These are phyloP conservation scores for Sigmodon hispidus DNA, from an alignment of 2,113 vertebrate species.

Conservation along the genomic window DNA sequence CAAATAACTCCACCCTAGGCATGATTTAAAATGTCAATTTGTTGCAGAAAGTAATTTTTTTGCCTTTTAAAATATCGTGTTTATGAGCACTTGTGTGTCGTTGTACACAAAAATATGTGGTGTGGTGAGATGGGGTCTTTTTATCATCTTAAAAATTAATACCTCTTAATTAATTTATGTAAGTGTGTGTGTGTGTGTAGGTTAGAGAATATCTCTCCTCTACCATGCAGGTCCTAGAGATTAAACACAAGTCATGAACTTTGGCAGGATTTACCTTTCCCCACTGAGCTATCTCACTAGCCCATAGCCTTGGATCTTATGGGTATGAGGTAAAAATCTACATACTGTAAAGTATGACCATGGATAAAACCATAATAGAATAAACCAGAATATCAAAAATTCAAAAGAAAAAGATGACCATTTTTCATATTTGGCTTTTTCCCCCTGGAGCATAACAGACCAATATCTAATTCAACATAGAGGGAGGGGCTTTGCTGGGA, in stretches of 20 bases:
- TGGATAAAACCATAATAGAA: not conserved
- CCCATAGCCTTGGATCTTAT: not conserved
- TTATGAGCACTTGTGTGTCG: not conserved
- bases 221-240: not conserved
- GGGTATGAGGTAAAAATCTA: not conserved
- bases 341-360: not conserved
- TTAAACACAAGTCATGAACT: not conserved
- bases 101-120: not conserved
- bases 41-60: slow-evolving; percentile 37
- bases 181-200: not conserved
- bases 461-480: not conserved
- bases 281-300: not conserved
- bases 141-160: not conserved
- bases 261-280: not conserved
- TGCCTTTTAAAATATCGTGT: not conserved
- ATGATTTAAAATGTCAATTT: slow-evolving; percentile 49
- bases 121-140: not conserved
- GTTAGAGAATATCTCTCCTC: not conserved
- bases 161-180: not conserved
- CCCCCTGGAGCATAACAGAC: not conserved
- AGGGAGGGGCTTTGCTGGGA: not conserved
- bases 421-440: not conserved
- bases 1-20: not conserved
- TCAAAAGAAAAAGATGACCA: not conserved
- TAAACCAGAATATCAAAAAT: not conserved